Percentiles rank a stretch among this genome's conserved stretches.
These are phyloP conservation scores for Cyanoliseus patagonus DNA, from an alignment of 2,113 vertebrate genomes.

Conservation along the genomic window DNA sequence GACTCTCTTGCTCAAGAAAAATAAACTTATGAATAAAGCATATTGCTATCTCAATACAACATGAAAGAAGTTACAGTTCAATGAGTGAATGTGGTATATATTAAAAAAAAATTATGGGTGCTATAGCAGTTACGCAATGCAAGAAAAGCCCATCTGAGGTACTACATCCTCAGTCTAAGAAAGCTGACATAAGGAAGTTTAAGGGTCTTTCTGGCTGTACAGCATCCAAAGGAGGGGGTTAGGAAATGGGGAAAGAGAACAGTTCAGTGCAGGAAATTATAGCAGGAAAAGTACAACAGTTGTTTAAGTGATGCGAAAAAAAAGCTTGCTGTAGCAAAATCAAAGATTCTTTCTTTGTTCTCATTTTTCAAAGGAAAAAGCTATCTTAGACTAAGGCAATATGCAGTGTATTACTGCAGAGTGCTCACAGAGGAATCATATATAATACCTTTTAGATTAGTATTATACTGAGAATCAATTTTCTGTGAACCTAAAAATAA, in stretches of 20 bases:
- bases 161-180: neutral
- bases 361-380: neutral
- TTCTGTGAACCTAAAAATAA: slow-evolving; percentile 21
- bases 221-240: neutral
- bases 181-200: neutral
- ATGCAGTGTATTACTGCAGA: neutral
- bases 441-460: slow-evolving; percentile 25
- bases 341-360: neutral
- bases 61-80: neutral
- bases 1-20: neutral
- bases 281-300: neutral
- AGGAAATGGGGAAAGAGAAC: neutral
- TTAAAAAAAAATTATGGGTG: neutral
- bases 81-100: neutral
- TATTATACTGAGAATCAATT: slow-evolving; percentile 22
- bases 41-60: neutral
- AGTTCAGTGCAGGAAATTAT: neutral
- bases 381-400: neutral
- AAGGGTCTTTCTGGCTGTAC: neutral
- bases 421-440: neutral
- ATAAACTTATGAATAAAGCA: neutral
- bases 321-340: neutral
- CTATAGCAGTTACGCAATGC: neutral
- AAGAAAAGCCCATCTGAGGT: neutral
- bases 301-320: neutral